These are phyloP conservation scores for Ciconia maguari DNA, from an alignment of 2,113 vertebrate species.

Conservation along the genomic window DNA sequence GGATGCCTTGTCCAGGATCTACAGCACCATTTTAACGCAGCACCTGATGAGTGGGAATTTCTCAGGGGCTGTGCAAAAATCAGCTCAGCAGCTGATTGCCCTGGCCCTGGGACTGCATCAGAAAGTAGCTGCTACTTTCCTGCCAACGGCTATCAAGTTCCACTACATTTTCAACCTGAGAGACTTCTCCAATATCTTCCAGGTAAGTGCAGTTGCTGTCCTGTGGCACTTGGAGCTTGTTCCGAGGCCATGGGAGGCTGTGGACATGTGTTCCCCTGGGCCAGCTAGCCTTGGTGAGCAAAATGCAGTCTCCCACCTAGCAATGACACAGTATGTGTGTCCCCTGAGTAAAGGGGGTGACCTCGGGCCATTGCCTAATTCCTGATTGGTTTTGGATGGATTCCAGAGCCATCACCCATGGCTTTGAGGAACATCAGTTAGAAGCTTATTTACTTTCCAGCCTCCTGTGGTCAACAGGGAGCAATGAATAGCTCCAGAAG, in stretches of 20 bases:
- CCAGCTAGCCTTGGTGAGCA: not conserved
- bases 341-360: not conserved
- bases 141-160: constrained; percentile 93
- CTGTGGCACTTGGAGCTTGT: not conserved
- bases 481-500: not conserved
- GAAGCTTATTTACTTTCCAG: not conserved
- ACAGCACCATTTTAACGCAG: constrained; percentile 85
- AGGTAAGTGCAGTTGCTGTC: constrained; percentile 74
- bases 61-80: constrained; percentile 74
- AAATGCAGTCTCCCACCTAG: not conserved
- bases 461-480: not conserved
- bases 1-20: constrained; percentile 89
- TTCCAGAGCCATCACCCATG: not conserved
- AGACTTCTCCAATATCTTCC: constrained; percentile 95
- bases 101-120: constrained; percentile 86
- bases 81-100: constrained; percentile 75
- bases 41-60: constrained; percentile 82
- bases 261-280: not conserved
- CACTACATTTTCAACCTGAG: constrained; percentile 96
- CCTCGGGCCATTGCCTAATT: not conserved
- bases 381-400: not conserved
- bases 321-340: not conserved
- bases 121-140: constrained; percentile 82
- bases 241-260: accelerated
- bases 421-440: not conserved